Evolutionary conservation across 2,113 vertebrate species (phyloP), one percentile per base, ranked within the genome.

Genomic region (Actinemys pallida): DNA sequence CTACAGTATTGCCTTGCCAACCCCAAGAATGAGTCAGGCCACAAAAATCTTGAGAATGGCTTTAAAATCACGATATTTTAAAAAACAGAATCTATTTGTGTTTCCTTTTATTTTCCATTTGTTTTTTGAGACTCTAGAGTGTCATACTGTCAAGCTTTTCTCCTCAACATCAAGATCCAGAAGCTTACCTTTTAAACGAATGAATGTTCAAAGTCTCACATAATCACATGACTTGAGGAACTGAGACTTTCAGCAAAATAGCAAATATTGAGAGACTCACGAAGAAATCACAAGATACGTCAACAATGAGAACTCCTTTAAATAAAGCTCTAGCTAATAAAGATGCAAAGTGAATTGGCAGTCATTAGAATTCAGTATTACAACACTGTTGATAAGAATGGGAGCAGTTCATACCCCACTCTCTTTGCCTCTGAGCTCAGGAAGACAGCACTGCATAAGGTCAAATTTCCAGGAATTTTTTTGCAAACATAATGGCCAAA

Each of bases 351-450:
- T 52, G 45, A 92, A 93, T 81, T 72, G 83, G 89, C 89, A 88
- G 89, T 97, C 53, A 89, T 88, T 92, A 91, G 91, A 97, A 95
- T 75, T 91, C 96, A 94, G 95, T 94, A 96, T 93, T 97, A 97
- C 95, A 80, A 96, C 94, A 92, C 93, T 93, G 96, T 96, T 95
- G 86, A 95, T 89, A 22, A 39, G 69, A 72, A 72, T 72, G 19
- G 69, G 95, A 95, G 94, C 93, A 92, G 92, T 24, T 96, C 87
- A 76, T 92, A 94, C 80, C 86, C 47, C 78, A 25, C 53, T 95
- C 94, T 97, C 94, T 97, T 95, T 96, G 93, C 92, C 83, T 97
- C 95, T 59, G 92, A 96, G 95, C 92, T 95, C 95, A 95, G 84
- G 93, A 91, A 96, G 95, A 95, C 83, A 95, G 89, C 90, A 94